Conservation (phyloP, 2,888 invertebrate genomes). For the Automeris io region DNA sequence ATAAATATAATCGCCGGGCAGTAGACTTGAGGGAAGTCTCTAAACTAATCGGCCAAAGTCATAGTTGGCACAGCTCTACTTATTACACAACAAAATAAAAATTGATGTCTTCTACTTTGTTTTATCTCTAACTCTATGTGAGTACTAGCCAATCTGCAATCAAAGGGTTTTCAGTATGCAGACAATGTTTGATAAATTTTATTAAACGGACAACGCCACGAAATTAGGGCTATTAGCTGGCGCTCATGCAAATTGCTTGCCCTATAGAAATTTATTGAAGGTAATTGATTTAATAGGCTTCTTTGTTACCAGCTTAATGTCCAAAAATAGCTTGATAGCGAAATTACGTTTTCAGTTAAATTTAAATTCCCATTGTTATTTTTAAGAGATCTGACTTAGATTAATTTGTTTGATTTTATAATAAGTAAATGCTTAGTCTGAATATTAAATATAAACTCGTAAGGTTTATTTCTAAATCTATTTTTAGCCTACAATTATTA, state of each 20-base stretch:
- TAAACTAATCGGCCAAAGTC: no score
- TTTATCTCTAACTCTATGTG: background rate
- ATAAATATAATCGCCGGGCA: no score
- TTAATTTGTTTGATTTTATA: no score
- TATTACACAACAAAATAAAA: background rate
- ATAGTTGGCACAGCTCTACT: no score
- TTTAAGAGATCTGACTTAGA: no score
- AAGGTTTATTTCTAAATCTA: no score
- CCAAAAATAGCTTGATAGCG: constrained; percentile 5
- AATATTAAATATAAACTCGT: no score
- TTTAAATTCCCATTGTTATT: background rate
- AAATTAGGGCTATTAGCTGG: constrained; percentile 60
- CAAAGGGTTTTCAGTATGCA: constrained; percentile 30
- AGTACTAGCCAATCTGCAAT: constrained; percentile 16
- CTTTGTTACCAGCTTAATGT: constrained; percentile 35
- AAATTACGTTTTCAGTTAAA: background rate
- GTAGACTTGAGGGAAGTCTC: no score
- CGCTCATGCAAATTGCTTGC: constrained; percentile 45
- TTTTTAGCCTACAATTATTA: no score
- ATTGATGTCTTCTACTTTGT: background rate
- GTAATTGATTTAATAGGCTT: constrained; percentile 64
- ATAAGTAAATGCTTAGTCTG: background rate
- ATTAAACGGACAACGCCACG: constrained; percentile 46
- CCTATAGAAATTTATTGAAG: constrained; percentile 44
- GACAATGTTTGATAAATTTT: constrained; percentile 56